phyloP scores from a whole-genome alignment of 2,113 vertebrate genomes.

The Pelecanoides urinatrix region DNA sequence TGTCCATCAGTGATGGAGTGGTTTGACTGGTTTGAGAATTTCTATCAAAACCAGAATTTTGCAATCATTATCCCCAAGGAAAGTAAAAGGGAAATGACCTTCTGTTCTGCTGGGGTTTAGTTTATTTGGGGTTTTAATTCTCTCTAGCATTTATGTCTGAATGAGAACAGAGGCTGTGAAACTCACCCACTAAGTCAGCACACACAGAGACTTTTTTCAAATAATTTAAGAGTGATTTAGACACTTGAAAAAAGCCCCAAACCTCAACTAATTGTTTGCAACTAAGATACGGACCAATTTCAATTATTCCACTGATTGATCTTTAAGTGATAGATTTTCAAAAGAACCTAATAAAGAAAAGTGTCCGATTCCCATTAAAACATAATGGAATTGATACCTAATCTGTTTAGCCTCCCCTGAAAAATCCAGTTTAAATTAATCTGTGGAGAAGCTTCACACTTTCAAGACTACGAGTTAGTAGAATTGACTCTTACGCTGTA shows the following conservation, averaged over 20 bases:
- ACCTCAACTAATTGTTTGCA: neutral
- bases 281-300: neutral
- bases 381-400: constrained; percentile 21
- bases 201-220: neutral
- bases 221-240: constrained; percentile 6
- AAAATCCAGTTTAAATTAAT: constrained; percentile 34
- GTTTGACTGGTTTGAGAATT: neutral
- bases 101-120: neutral
- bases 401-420: neutral
- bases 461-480: neutral
- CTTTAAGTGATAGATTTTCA: constrained; percentile 20
- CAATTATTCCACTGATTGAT: constrained; percentile 11
- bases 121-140: neutral
- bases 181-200: neutral
- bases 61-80: neutral
- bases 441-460: neutral
- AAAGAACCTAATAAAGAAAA: neutral
- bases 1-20: neutral
- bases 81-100: neutral
- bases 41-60: neutral
- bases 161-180: neutral
- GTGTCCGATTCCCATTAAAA: neutral
- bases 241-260: neutral
- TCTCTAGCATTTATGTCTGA: neutral
- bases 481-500: neutral